Base-by-base conservation (phyloP, 1,140 invertebrate genomes). In the Tetragnatha versicolor region DNA sequence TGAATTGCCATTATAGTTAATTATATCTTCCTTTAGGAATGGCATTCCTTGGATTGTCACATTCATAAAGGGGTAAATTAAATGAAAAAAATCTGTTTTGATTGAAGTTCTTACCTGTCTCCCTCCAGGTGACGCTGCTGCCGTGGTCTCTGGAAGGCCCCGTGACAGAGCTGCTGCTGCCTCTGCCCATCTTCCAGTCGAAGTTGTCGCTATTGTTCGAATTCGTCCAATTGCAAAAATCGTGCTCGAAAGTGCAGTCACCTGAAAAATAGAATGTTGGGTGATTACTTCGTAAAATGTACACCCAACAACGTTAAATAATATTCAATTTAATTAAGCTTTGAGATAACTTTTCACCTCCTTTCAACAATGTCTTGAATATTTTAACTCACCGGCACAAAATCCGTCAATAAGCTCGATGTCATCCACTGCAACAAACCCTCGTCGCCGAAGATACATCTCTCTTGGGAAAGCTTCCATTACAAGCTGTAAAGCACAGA, bases 211-310 rank as follows among this genome's bases (percentile, higher is more conserved):
- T 78, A 4, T 31, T 63, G 29, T 88, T 85, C 22, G 90, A 89
- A 80, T 91, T 91, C 14, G 83, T 87, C 90, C 90, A 91, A 4
- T 89, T 88, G 82, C 90, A 91, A 72, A 91, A 88, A 27, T 89
- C 89, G 6, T 88, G 88, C 60, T 90, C 90, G 79, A 91, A 91
- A 33, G 90, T 90, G 72, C 90, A 91, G 81, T 90, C 90, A 2
- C 81, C 81, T 76, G 45, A 0, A 63, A 47, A n/a, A n/a, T n/a
- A n/a, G n/a, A n/a, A n/a, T n/a, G n/a, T n/a, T n/a, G n/a, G n/a
- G n/a, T n/a, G n/a, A n/a, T n/a, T n/a, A n/a, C n/a, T n/a, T n/a
- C n/a, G n/a, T n/a, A n/a, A n/a, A n/a, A n/a, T n/a, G n/a, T n/a
- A n/a, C n/a, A n/a, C n/a, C n/a, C n/a, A n/a, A n/a, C n/a, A n/a